Evolutionary conservation across 2,888 invertebrate genomes (phyloP).

Genomic region (Seira ritae): DNA sequence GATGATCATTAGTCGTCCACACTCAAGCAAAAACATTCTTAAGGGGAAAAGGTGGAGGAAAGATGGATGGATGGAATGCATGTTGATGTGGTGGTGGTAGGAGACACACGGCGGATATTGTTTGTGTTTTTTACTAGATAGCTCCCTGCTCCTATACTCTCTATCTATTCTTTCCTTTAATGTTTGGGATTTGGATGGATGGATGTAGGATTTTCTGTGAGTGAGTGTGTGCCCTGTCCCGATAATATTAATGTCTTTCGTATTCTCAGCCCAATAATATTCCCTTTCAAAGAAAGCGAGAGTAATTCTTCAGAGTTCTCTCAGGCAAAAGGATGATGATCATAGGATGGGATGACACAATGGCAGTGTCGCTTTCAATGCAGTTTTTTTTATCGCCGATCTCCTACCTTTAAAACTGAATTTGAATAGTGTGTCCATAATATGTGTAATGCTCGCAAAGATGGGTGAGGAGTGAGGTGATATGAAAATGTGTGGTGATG

Average conservation of each 20-base stretch:
- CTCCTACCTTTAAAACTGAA: too few species aligned
- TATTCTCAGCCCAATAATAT: not conserved
- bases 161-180: not conserved
- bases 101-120: not conserved
- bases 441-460: too few species aligned
- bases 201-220: too few species aligned
- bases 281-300: constrained; percentile 16
- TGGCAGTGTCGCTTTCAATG: not conserved
- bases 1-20: not conserved
- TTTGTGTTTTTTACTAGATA: constrained; percentile 1
- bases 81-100: not conserved
- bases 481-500: too few species aligned
- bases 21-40: too few species aligned
- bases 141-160: not conserved
- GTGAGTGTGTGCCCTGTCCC: constrained; percentile 9
- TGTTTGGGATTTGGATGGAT: too few species aligned
- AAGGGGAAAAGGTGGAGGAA: too few species aligned
- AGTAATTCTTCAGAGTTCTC: not conserved
- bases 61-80: too few species aligned
- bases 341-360: not conserved
- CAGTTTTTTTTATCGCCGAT: too few species aligned
- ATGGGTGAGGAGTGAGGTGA: too few species aligned
- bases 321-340: not conserved
- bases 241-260: constrained; percentile 2
- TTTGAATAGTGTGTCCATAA: too few species aligned